Conservation (phyloP, 64 coral and sea anemone genomes). For the Pocillopora verrucosa region DNA sequence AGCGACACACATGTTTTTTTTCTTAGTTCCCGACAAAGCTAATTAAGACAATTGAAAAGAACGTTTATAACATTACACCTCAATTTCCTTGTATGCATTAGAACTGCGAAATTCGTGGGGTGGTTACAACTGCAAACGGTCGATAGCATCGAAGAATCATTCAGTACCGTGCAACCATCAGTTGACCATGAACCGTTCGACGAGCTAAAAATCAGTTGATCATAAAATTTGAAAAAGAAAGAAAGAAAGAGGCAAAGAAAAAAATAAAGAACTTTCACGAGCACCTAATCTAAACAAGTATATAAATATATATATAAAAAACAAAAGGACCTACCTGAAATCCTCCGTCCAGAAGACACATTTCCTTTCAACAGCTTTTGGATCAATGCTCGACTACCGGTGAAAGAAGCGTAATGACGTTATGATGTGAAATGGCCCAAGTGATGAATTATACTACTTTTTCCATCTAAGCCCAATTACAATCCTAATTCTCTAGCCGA, state of each 20-base stretch:
- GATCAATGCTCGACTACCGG: not conserved
- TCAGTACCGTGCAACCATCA: conserved; percentile 44
- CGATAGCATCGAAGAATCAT: not conserved
- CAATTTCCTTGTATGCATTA: conserved; percentile 39
- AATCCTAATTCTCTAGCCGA: not conserved
- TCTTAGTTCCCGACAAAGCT: not conserved
- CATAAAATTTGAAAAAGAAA: no score
- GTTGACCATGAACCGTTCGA: conserved; percentile 71
- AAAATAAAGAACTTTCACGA: not conserved
- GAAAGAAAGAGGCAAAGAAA: not conserved
- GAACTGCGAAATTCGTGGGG: conserved; percentile 84
- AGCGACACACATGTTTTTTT: no score
- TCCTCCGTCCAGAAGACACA: conserved; percentile 26
- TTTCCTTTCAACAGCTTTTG: not conserved
- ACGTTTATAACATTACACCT: not conserved
- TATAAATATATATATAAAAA: no score
- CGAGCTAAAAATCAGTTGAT: not conserved
- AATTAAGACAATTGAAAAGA: not conserved
- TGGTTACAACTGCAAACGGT: conserved; percentile 83
- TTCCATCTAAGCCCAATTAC: no score
- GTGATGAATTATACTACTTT: no score
- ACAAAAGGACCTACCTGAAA: not conserved
- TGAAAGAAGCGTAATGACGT: not conserved
- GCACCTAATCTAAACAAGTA: not conserved
- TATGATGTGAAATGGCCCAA: no score